Evolutionary conservation across 1,140 invertebrate genomes (phyloP), one percentile per base, ranked within the genome.

Genomic region (Calephelis virginiensis): DNA sequence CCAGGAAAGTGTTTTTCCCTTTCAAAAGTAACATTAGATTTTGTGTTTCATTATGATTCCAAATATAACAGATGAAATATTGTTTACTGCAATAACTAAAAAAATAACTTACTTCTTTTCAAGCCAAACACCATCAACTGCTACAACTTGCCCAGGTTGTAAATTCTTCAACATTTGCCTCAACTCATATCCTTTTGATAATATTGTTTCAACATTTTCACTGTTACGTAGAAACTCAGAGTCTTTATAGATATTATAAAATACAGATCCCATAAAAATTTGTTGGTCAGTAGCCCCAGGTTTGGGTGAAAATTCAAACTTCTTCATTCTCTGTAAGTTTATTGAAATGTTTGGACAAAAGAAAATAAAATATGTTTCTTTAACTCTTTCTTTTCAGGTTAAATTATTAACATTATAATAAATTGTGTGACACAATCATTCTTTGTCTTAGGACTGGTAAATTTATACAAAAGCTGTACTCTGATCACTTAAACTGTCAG

Each of bases 241-340:
- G 5, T 80, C 64, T 50, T 85, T 85, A 47, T 84, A 86, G 9
- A 76, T 64, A 8, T 68, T 48, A 63, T 80, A 87, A 53, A 87
- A 87, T 8, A 68, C 11, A 1, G 68, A 61, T 0, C 85, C 85
- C 47, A 53, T 70, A 67, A 83, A 82, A 6, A 63, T 28, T 10
- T 59, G 56, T 6, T 14, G 17, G 53, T 62, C 63, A 59, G 63
- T 68, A 5, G 1, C 11, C 46, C 13, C 61, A 47, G 66, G 48
- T 56, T 67, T 62, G 0, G 70, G 53, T n/a, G 69, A 69, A 66
- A 83, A 83, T 50, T 70, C 45, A 70, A 82, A 84, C 14, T 72
- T 82, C 63, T 77, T 76, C 81, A 83, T 83, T 28, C 28, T 28
- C 28, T 28, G 28, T 28, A 28, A 28, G 5, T 28, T 4, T 28